Evolutionary conservation across 53 echinoderm and acorn worm genomes (phyloP).

Genomic region (Antedon mediterranea): DNA sequence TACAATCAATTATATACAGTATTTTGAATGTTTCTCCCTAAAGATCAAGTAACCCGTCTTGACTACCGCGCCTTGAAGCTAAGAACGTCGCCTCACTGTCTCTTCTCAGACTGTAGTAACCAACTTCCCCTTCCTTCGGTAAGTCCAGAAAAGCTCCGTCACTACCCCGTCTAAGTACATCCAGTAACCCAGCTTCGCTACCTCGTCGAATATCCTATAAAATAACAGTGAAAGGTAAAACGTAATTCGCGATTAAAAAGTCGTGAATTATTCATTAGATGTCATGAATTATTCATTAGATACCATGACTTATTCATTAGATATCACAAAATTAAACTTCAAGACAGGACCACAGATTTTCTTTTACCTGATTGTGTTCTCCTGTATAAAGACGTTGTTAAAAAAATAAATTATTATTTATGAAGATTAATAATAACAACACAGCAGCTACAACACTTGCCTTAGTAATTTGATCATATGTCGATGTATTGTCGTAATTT

Average conservation of each 20-base stretch:
- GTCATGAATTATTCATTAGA: no score
- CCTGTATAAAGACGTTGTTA: no score
- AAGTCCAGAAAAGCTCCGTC: conserved; percentile 67
- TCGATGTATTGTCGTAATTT: conserved; percentile 55
- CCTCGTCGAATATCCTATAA: conserved; percentile 20
- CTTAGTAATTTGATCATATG: conserved; percentile 72
- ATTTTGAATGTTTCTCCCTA: background rate
- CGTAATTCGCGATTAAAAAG: no score
- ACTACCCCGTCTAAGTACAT: conserved; percentile 61
- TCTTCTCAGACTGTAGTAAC: background rate
- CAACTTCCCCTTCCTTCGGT: background rate
- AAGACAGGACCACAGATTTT: no score
- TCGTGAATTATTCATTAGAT: no score
- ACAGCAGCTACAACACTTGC: no score
- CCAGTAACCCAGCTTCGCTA: conserved; percentile 49
- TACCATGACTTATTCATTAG: no score
- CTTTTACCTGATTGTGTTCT: no score
- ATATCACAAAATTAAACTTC: no score
- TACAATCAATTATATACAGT: background rate
- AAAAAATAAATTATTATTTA: no score
- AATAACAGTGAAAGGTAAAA: background rate
- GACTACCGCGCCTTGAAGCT: background rate
- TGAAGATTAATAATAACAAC: no score
- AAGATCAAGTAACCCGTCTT: background rate
- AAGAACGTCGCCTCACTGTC: background rate